Base-by-base conservation (phyloP, 2,888 invertebrate species). In the Xylota segnis region DNA sequence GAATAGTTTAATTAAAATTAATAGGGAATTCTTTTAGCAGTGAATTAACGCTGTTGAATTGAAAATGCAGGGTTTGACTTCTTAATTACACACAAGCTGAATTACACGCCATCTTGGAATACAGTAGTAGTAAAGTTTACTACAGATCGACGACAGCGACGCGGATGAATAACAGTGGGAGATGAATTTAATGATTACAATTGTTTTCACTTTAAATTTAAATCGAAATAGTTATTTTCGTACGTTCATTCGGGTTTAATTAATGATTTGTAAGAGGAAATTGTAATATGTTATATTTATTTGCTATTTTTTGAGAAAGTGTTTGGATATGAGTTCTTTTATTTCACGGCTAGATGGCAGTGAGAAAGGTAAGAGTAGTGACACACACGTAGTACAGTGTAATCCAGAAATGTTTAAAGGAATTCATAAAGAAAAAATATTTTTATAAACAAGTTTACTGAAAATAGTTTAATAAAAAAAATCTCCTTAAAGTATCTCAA, bases 41-140 rank as follows among this genome's bases (percentile, higher is more conserved):
- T 18, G 18, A 34, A 74, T 47, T 45, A 75, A 71, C 58, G 71
- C 81, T 71, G 58, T 29, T 12, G 47, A 71, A 45, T 81, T 61
- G 50, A 76, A 74, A 77, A 78, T 83, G 76, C 83, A 86, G 71
- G 81, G 81, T 88, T 88, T 88, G 88, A 89, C 89, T 90, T 89
- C 89, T 89, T 89, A 89, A 89, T 89, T 88, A 89, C 89, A 89
- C 89, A 88, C 88, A 87, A 87, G 87, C 84, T 82, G 50, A 86
- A 63, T 70, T 47, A 77, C 70, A 87, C 87, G 88, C 88, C 88
- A 88, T 88, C 88, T 88, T 88, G 88, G 59, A 71, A 84, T 70
- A 66, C 59, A 58, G 40, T 77, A 63, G 14, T 16, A 65, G 65
- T 75, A 59, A 34, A 29, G 14, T 29, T 45, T 12, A 61, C 83